Evolutionary conservation across 2,888 invertebrate genomes (phyloP), one percentile per base, ranked within the genome.

Genomic region (Melipona bicolor): DNA sequence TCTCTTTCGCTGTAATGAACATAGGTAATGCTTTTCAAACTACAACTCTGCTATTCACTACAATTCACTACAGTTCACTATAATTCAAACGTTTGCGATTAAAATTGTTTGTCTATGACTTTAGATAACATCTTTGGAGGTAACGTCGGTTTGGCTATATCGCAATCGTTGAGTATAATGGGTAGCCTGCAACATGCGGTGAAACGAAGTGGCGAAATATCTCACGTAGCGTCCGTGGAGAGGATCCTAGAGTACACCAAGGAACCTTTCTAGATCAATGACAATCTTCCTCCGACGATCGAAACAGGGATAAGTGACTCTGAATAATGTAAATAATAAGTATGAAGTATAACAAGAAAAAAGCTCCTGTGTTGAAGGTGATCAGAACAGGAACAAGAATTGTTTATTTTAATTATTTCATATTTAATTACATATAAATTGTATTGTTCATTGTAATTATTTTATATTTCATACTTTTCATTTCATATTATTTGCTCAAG

Each of bases 141-240:
- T 0, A 95, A 96, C 91, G 97, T 97, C 0, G 97, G 97, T 17
- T 94, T 97, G 64, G 97, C 97, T 0, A 95, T 97, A 82, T 96
- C 97, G 49, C 97, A 97, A 86, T 96, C 97, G 70, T 94, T 97
- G 80, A 96, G 96, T 83, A 92, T 98, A 77, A 97, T 97, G 67
- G 97, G 97, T 81, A 97, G 97, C 96, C 96, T 98, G 83, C 97
- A 97, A 92, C 97, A 96, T 95, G 97, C 97, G 4, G 96, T 98
- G 69, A 95, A 97, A 84, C 97, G 97, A 92, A 96, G 96, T 64
- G 97, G 97, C 0, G 97, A 98, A 91, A 96, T 97, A 79, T 96
- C 96, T 17, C 96, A 97, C 88, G 97, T 97, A 96, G 97, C 97
- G 0, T 96, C 97, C 54, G 98, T 98, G 0, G 98, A 98, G 93